Base-by-base conservation (phyloP, 2,888 invertebrate genomes). In the Trachelus troglodyta region DNA sequence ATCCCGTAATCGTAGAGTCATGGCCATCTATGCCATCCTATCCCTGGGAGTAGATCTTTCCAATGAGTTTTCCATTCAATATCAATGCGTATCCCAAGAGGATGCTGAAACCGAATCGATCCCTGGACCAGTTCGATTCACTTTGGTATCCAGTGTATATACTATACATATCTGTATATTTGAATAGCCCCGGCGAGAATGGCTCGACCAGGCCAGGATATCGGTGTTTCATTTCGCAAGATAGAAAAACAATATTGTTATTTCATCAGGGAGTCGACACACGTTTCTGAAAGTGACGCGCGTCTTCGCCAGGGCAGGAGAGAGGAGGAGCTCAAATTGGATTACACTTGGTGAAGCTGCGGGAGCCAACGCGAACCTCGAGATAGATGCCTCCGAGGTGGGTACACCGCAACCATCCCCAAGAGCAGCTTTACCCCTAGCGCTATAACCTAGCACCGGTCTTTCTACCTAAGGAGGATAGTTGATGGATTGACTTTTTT, bases 211-310 rank as follows among this genome's bases (percentile, higher is more conserved):
- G 12, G 71, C 30, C 30, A 34, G 73, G 75, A 78, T 78, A 75
- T 75, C 74, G 76, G 69, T 74, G 79, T 79, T 79, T 79, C 76
- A 79, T 76, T 77, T 76, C 76, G 74, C 74, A 40, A 78, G 81
- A 87, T 84, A 87, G 87, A 89, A 89, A 89, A 89, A 89, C 88
- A 89, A 90, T 90, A 89, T 90, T 89, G 89, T 88, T 87, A 85
- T 90, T 90, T 87, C 88, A 90, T 91, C 88, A 87, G 79, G 82
- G 79, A 91, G 88, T 90, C 90, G 83, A 80, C 83, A 86, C 90
- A 90, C 90, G 90, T 90, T 84, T 86, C 85, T 83, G 86, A 87
- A 88, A 88, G 89, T 87, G 87, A 90, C 87, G 89, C 88, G 86
- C 83, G 85, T 75, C 77, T 76, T 69, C 77, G 73, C 80, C 82